A percentile compares a stretch with the other conserved stretches of the same genome.
Evolutionary conservation across 1,140 invertebrate genomes (phyloP).

Genomic region (Paralvinella palmiformis): DNA sequence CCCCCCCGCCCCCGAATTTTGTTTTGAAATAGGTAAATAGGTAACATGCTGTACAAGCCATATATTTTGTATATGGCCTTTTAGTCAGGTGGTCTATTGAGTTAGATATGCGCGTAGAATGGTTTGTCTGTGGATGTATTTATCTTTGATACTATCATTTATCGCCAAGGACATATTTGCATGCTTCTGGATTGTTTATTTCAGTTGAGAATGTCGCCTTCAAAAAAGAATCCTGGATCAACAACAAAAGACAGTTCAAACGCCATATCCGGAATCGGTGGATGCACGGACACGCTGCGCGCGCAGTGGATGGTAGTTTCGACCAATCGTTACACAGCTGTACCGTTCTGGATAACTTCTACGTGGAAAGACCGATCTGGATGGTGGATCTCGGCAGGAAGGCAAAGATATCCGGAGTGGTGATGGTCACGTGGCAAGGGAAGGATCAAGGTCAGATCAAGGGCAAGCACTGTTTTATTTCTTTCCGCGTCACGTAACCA

Average conservation of each 20-base stretch:
- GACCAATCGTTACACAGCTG: constrained; percentile 35
- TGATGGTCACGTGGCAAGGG: constrained; percentile 56
- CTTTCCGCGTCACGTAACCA: background rate
- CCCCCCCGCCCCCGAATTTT: too few species aligned
- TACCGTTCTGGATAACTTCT: constrained; percentile 57
- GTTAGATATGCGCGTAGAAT: too few species aligned
- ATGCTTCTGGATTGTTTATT: too few species aligned
- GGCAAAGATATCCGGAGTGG: constrained; percentile 49
- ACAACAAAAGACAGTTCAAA: constrained; percentile 55
- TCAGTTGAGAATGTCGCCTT: constrained; percentile 57
- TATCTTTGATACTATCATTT: too few species aligned
- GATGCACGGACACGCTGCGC: constrained; percentile 46
- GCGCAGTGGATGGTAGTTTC: constrained; percentile 54
- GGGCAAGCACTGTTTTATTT: background rate
- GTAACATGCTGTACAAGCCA: too few species aligned
- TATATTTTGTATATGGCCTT: too few species aligned
- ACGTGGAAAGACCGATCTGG: constrained; percentile 56
- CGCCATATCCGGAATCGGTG: constrained; percentile 38
- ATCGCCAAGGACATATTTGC: too few species aligned
- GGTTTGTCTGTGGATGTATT: too few species aligned
- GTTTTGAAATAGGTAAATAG: too few species aligned
- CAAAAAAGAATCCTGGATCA: constrained; percentile 55
- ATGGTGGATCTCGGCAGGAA: constrained; percentile 55
- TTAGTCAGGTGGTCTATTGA: too few species aligned
- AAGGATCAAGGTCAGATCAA: constrained; percentile 53